Conservation (phyloP, 2,888 invertebrate genomes). For the Rhagonycha lutea region DNA sequence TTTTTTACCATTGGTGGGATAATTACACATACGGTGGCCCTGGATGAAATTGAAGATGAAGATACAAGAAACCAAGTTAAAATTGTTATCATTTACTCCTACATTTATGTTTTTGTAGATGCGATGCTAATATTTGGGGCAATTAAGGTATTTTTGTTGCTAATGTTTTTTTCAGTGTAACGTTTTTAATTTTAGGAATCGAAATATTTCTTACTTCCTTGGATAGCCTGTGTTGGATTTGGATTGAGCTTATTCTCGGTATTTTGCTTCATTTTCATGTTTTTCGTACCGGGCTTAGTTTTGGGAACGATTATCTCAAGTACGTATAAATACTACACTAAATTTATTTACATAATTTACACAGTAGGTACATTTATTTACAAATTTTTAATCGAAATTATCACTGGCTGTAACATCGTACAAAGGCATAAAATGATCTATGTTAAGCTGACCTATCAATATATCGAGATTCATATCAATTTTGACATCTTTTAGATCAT, state of each 20-base stretch:
- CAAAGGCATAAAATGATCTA: not conserved
- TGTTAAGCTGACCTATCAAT: not conserved
- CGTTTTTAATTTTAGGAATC: constrained; percentile 2
- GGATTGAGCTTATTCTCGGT: constrained; percentile 10
- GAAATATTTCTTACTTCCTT: constrained; percentile 21
- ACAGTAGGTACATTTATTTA: not conserved
- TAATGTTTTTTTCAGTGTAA: not conserved
- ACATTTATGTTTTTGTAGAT: constrained; percentile 13
- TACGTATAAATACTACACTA: not conserved
- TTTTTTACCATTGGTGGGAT: constrained; percentile 19
- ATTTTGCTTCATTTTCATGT: constrained; percentile 23
- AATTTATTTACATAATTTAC: not conserved
- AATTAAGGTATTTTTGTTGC: constrained; percentile 6
- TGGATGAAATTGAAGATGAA: constrained; percentile 16
- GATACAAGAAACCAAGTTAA: constrained; percentile 10
- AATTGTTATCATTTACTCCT: constrained; percentile 18
- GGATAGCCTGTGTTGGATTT: constrained; percentile 22
- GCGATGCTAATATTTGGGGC: constrained; percentile 16
- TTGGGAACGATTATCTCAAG: constrained; percentile 17
- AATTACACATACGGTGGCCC: constrained; percentile 11
- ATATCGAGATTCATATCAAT: not conserved
- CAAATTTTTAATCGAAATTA: not conserved
- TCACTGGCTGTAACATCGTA: not conserved
- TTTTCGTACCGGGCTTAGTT: constrained; percentile 14
- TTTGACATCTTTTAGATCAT: not conserved